Evolutionary conservation across 1,140 invertebrate species (phyloP).

Genomic region (Batillaria attramentaria): DNA sequence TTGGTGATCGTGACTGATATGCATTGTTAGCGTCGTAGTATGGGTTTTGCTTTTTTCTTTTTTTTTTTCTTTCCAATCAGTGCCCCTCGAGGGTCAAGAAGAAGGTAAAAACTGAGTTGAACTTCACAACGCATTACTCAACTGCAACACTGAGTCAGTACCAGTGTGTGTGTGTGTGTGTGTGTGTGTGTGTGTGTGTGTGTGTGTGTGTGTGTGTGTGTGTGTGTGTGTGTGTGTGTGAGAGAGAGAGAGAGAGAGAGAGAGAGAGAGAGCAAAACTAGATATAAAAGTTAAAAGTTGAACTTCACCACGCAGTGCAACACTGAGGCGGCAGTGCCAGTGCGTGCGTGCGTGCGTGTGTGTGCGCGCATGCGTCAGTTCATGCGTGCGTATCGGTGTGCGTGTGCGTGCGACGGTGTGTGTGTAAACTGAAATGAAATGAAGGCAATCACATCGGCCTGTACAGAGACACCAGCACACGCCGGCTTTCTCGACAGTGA

Average conservation of each 20-base stretch:
- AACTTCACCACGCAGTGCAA: too few relatives aligned
- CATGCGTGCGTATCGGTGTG: neutral
- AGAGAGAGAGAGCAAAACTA: slow-evolving; percentile 7
- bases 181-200: slow-evolving; percentile 14
- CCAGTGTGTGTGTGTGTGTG: neutral
- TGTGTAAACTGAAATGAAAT: too few relatives aligned
- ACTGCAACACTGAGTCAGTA: neutral
- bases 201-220: slow-evolving; percentile 16
- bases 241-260: slow-evolving; percentile 16
- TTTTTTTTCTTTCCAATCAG: too few relatives aligned
- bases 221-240: slow-evolving; percentile 16
- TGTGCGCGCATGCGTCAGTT: neutral
- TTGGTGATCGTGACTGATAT: neutral
- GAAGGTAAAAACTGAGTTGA: neutral
- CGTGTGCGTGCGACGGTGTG: neutral
- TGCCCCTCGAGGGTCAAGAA: too few relatives aligned
- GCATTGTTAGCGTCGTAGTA: neutral
- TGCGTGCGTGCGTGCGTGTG: neutral
- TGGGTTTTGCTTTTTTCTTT: neutral
- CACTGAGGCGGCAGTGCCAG: too few relatives aligned
- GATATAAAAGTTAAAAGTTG: too few relatives aligned
- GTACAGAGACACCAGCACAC: too few relatives aligned
- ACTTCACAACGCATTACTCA: neutral
- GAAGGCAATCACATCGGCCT: neutral
- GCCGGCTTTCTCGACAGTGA: too few relatives aligned